phyloP scores from a whole-genome alignment of 2,888 invertebrate genomes.

The Brachyopa scutellaris region DNA sequence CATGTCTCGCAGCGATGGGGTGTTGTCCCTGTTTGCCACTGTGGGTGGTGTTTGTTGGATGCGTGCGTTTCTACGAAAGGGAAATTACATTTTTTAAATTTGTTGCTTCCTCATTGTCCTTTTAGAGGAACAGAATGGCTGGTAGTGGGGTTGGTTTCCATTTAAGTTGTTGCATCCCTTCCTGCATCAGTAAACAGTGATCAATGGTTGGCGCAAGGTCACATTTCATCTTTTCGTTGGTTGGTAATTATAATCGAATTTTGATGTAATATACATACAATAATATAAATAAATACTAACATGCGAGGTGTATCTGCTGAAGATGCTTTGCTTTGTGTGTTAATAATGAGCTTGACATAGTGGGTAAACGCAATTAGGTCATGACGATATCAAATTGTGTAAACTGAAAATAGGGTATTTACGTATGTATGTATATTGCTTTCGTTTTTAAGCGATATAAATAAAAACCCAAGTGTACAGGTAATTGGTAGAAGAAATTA shows the following conservation, averaged over 20 bases:
- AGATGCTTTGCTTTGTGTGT: neutral
- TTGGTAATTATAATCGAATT: slow-evolving; percentile 48
- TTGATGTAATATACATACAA: neutral
- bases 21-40: slow-evolving; percentile 15
- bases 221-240: slow-evolving; percentile 13
- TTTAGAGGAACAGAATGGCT: slow-evolving; percentile 28
- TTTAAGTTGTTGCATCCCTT: slow-evolving; percentile 63
- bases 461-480: neutral
- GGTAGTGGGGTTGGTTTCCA: slow-evolving; percentile 19
- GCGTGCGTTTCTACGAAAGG: slow-evolving; percentile 45
- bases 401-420: neutral
- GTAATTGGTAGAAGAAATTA: neutral
- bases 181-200: neutral
- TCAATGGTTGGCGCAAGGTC: slow-evolving; percentile 57
- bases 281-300: neutral
- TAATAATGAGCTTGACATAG: neutral
- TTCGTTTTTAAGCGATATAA: neutral
- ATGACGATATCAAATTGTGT: neutral
- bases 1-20: slow-evolving; percentile 29
- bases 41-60: slow-evolving; percentile 8
- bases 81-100: slow-evolving; percentile 67
- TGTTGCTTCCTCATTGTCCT: slow-evolving; percentile 58
- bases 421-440: too few relatives aligned
- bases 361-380: slow-evolving; percentile 46
- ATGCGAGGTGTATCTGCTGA: neutral